Percentiles rank a stretch among this genome's conserved stretches.
These are phyloP conservation scores for Pterophyllum scalare DNA, from an alignment of 2,113 vertebrate species.

Conservation along the genomic window DNA sequence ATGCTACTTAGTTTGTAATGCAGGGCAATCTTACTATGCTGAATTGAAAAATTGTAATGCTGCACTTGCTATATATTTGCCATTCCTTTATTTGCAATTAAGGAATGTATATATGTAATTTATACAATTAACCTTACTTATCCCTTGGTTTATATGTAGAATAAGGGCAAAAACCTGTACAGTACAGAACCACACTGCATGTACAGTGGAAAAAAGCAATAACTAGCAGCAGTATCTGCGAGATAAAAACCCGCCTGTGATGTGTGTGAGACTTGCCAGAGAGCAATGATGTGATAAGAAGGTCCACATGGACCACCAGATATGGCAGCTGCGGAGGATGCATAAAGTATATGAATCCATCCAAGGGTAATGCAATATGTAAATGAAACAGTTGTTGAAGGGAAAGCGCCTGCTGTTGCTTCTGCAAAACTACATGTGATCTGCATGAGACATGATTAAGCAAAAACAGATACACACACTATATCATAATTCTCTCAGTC, in stretches of 20 bases:
- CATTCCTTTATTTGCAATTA: neutral
- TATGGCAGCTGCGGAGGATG: slow-evolving; percentile 46
- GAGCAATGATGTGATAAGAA: slow-evolving; percentile 60
- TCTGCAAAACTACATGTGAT: slow-evolving; percentile 43
- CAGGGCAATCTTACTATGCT: slow-evolving; percentile 21
- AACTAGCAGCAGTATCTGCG: slow-evolving; percentile 7
- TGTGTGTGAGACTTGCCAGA: slow-evolving; percentile 40
- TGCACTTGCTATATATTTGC: neutral
- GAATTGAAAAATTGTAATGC: neutral
- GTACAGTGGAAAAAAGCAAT: neutral
- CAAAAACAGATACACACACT: slow-evolving; percentile 6
- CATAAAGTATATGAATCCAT: slow-evolving; percentile 59
- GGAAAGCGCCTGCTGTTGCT: slow-evolving; percentile 53
- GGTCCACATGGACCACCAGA: slow-evolving; percentile 34
- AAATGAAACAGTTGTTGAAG: slow-evolving; percentile 66
- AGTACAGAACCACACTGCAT: neutral
- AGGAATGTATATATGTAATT: neutral
- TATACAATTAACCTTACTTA: neutral
- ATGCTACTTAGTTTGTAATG: neutral
- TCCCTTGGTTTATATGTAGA: neutral
- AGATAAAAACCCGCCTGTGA: slow-evolving; percentile 24
- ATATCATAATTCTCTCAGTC: neutral
- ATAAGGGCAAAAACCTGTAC: neutral
- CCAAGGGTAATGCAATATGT: slow-evolving; percentile 71
- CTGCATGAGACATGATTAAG: neutral